phyloP scores from a whole-genome alignment of 2,113 vertebrate genomes.

The Alligator mississippiensis region DNA sequence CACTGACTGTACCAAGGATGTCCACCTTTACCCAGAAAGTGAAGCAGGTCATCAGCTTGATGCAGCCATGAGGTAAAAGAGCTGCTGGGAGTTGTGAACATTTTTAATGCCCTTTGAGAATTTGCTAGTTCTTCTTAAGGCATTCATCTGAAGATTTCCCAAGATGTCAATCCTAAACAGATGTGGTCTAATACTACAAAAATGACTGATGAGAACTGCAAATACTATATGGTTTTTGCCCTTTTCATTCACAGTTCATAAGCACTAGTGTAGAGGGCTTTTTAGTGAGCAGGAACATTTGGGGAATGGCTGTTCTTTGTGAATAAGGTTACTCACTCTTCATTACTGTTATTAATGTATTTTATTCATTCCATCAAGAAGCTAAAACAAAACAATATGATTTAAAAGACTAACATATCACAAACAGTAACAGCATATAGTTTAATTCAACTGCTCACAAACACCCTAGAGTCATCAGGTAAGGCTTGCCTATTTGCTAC shows the following conservation, averaged over 20 bases:
- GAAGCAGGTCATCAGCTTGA: neutral
- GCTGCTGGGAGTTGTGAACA: neutral
- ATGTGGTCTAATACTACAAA: neutral
- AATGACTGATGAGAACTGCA: neutral
- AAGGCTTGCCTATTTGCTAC: neutral
- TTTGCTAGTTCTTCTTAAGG: neutral
- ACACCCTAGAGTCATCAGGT: rapidly evolving
- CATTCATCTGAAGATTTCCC: neutral
- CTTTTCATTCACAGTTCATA: neutral
- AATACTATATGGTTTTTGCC: neutral
- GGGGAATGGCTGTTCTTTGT: neutral
- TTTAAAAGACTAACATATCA: neutral
- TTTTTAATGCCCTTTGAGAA: rapidly evolving
- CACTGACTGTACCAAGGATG: neutral
- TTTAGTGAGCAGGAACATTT: neutral
- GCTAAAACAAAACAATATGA: neutral
- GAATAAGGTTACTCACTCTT: neutral
- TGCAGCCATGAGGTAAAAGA: rapidly evolving
- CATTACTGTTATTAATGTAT: neutral
- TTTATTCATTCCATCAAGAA: neutral
- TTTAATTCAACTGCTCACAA: neutral
- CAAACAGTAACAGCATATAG: neutral
- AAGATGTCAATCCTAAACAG: neutral
- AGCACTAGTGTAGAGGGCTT: neutral
- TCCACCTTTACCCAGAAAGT: neutral